Conservation (phyloP, 2,888 invertebrate genomes). For the Nymphalis urticae region DNA sequence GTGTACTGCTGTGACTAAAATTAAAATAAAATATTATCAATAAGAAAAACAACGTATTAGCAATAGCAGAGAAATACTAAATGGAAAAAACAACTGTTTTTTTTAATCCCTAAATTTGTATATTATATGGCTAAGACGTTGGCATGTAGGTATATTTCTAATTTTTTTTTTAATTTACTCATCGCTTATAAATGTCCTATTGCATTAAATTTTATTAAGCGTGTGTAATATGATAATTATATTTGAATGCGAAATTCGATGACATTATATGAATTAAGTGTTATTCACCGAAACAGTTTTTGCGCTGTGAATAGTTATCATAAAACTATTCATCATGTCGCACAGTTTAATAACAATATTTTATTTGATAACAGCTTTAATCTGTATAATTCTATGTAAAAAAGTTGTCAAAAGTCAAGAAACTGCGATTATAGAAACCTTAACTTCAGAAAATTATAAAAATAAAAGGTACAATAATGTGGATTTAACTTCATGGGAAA, state of each 20-base stretch:
- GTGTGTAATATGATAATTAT: conserved; percentile 9
- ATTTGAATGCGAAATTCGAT: conserved; percentile 27
- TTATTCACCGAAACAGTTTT: conserved; percentile 4
- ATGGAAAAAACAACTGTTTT: too few relatives aligned
- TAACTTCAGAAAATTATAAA: conserved; percentile 5
- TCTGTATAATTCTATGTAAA: conserved; percentile 2
- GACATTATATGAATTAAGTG: neutral
- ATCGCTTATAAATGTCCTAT: neutral
- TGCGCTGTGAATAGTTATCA: conserved; percentile 7
- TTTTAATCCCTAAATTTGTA: too few relatives aligned
- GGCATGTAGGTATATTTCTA: too few relatives aligned
- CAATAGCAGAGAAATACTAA: too few relatives aligned
- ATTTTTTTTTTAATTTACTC: too few relatives aligned
- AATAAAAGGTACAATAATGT: conserved; percentile 7
- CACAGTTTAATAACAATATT: conserved; percentile 16
- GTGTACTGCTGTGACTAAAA: too few relatives aligned
- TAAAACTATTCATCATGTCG: conserved; percentile 20
- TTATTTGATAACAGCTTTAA: conserved; percentile 4
- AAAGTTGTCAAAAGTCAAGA: conserved; percentile 11
- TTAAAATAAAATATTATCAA: too few relatives aligned
- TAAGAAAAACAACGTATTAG: too few relatives aligned
- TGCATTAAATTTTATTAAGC: neutral
- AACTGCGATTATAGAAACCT: conserved; percentile 28
- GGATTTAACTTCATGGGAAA: conserved; percentile 10
- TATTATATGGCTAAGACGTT: too few relatives aligned